phyloP scores from a whole-genome alignment of 1,140 invertebrate species.

The Scaptomyza pallida region DNA sequence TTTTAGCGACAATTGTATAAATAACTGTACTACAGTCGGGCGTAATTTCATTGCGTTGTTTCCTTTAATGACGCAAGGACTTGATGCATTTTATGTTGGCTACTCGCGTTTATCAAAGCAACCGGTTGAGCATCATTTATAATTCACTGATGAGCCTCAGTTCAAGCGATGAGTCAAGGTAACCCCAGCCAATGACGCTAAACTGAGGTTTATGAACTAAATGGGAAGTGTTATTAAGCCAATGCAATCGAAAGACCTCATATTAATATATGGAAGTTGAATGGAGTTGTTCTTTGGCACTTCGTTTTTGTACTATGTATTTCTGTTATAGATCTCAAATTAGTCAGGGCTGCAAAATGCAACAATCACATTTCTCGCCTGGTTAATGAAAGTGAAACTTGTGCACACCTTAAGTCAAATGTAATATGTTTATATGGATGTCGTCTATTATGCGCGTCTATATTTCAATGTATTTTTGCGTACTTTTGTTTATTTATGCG shows the following conservation, averaged over 20 bases:
- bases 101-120: conserved; percentile 30
- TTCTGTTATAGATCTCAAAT: neutral
- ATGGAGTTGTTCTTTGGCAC: too few species aligned
- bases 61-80: conserved; percentile 58
- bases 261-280: too few species aligned
- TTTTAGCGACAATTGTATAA: conserved; percentile 42
- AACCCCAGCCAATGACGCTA: conserved; percentile 6
- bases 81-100: conserved; percentile 65
- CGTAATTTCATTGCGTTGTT: conserved; percentile 26
- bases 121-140: conserved; percentile 44
- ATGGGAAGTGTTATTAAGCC: conserved; percentile 4
- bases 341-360: neutral
- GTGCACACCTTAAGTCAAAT: conserved; percentile 20
- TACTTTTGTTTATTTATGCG: conserved; percentile 65
- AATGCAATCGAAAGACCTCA: neutral
- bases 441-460: conserved; percentile 23
- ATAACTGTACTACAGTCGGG: conserved; percentile 79
- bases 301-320: too few species aligned
- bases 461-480: conserved; percentile 13
- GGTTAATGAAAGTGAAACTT: conserved; percentile 44
- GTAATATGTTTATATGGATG: conserved; percentile 18
- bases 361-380: conserved; percentile 25
- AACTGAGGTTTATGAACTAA: neutral
- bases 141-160: conserved; percentile 36
- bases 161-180: conserved; percentile 72